phyloP scores from a whole-genome alignment of 1,140 invertebrate genomes.

The Brachionus rubens region DNA sequence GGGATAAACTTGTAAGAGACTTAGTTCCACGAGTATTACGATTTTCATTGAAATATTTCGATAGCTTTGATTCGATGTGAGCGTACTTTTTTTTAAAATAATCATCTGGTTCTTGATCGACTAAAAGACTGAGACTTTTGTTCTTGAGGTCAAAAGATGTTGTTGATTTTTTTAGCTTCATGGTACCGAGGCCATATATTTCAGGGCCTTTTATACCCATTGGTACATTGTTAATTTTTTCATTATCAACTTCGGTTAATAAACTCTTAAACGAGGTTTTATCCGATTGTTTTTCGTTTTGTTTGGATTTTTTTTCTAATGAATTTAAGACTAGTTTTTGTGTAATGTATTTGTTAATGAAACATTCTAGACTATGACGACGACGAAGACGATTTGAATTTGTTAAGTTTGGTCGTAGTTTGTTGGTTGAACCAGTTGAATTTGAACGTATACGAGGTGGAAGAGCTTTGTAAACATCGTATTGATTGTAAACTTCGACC shows the following conservation, averaged over 20 bases:
- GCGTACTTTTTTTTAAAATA: neutral
- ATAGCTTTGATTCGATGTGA: neutral
- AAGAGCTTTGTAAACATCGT: neutral
- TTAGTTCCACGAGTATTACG: neutral
- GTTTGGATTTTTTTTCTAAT: neutral
- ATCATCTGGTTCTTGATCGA: neutral
- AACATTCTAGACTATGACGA: conserved; percentile 5
- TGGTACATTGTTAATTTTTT: neutral
- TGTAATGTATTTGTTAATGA: neutral
- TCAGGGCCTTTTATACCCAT: neutral
- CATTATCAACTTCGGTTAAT: neutral
- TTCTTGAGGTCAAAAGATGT: neutral
- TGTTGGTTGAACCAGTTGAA: neutral
- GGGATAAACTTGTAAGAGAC: neutral
- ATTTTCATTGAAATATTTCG: neutral
- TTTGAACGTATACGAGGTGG: neutral
- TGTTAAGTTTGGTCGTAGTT: neutral
- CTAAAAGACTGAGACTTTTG: neutral
- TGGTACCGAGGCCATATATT: neutral
- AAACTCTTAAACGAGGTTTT: neutral
- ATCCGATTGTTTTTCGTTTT: neutral
- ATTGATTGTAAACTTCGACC: conserved; percentile 1
- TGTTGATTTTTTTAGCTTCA: neutral
- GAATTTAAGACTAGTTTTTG: neutral
- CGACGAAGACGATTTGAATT: neutral